phyloP scores from a whole-genome alignment of 2,888 invertebrate genomes.

The Tachina grossa region DNA sequence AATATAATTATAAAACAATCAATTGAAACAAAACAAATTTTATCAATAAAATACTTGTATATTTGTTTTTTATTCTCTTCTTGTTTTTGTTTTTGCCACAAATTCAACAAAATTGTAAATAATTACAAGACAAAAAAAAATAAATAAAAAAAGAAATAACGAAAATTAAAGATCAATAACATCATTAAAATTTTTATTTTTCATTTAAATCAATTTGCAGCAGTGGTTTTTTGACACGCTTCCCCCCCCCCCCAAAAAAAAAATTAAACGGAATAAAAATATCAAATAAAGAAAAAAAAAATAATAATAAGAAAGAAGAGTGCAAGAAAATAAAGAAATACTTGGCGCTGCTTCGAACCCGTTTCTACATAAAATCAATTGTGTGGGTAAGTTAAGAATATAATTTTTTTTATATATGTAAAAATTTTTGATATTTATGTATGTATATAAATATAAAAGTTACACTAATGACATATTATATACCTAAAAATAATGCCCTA shows the following conservation, averaged over 20 bases:
- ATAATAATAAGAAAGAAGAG: background rate
- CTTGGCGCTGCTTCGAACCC: constrained; percentile 14
- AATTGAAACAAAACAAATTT: constrained; percentile 3
- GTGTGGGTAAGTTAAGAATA: constrained; percentile 30
- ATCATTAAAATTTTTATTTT: constrained; percentile 31
- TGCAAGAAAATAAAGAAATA: constrained; percentile 17
- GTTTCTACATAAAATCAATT: background rate
- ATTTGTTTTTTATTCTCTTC: background rate
- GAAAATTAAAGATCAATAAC: constrained; percentile 53
- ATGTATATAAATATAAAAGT: too few species aligned
- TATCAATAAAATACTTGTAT: constrained; percentile 14
- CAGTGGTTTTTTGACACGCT: constrained; percentile 13
- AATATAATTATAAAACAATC: background rate
- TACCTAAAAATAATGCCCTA: too few species aligned
- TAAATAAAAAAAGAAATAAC: background rate
- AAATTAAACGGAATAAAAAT: constrained; percentile 23
- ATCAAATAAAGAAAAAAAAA: constrained; percentile 17
- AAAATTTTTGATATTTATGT: too few species aligned
- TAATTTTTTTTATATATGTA: too few species aligned
- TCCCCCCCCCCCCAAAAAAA: constrained; percentile 17
- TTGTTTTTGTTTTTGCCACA: background rate
- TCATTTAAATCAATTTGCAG: constrained; percentile 32
- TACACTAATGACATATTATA: too few species aligned
- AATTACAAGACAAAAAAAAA: constrained; percentile 33
- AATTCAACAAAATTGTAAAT: constrained; percentile 24